Evolutionary conservation across 2,797 vertebrate genomes (phyloP).

Genomic region (Neosilurus mollespiculum): DNA sequence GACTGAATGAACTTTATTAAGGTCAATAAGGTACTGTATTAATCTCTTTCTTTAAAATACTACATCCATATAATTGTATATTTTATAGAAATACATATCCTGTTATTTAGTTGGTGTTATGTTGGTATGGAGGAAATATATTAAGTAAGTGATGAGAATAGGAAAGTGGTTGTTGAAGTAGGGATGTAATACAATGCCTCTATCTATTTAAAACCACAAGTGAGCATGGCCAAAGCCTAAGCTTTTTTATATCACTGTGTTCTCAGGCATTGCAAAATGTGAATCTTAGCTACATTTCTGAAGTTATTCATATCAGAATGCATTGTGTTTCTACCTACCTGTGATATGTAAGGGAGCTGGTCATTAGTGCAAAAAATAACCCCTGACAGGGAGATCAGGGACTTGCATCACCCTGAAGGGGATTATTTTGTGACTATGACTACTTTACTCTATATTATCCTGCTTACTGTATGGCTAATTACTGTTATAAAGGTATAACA

Average conservation of each 20-base stretch:
- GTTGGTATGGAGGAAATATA: neutral
- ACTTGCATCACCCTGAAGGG: too few relatives aligned
- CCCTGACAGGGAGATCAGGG: too few relatives aligned
- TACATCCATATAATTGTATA: constrained; percentile 4
- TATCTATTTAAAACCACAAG: neutral
- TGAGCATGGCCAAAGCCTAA: neutral
- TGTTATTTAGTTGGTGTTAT: neutral
- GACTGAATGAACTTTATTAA: constrained; percentile 10
- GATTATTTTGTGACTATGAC: too few relatives aligned
- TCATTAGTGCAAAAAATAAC: too few relatives aligned
- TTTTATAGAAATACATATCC: neutral
- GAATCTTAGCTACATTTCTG: neutral
- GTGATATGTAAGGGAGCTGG: neutral
- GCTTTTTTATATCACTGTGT: neutral
- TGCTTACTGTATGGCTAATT: too few relatives aligned
- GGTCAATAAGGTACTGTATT: constrained; percentile 18
- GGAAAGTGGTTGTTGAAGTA: neutral
- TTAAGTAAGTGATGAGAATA: neutral
- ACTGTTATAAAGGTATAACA: too few relatives aligned
- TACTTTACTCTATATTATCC: too few relatives aligned
- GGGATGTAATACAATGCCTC: neutral
- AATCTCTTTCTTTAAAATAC: neutral
- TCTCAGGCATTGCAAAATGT: neutral
- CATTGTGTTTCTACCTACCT: neutral
- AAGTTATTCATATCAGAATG: neutral